Evolutionary conservation across 2,113 vertebrate genomes (phyloP).

Genomic region (Delphinapterus leucas): DNA sequence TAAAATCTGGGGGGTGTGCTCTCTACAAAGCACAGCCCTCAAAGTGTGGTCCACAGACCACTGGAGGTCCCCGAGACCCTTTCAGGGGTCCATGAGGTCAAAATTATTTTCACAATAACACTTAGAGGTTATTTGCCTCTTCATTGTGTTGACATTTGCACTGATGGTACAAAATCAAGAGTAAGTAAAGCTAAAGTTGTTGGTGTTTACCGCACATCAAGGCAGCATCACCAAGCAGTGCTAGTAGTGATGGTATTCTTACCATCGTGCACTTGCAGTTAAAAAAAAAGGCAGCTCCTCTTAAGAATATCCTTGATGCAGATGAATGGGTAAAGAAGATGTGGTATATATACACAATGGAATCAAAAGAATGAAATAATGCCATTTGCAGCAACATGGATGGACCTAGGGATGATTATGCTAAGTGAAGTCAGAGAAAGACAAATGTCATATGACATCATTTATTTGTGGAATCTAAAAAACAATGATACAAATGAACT

Average conservation of each 20-base stretch:
- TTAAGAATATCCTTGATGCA: not conserved
- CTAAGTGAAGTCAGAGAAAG: no score
- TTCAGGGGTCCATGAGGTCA: not conserved
- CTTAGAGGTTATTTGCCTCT: not conserved
- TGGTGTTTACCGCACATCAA: not conserved
- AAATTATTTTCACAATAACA: not conserved
- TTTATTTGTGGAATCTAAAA: no score
- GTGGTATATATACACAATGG: no score
- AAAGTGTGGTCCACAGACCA: not conserved
- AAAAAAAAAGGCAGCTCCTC: not conserved
- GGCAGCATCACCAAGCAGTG: not conserved
- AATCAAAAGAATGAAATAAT: no score
- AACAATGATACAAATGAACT: no score
- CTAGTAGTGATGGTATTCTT: not conserved
- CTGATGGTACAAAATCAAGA: not conserved
- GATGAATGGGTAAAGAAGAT: no score
- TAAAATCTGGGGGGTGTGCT: not conserved
- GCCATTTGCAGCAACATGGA: no score
- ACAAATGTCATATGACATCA: no score
- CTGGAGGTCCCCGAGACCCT: not conserved
- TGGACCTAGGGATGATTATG: no score
- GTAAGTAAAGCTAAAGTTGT: not conserved
- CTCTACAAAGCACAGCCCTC: not conserved
- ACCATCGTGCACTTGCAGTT: not conserved
- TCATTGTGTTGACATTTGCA: not conserved